Conservation (phyloP, 2,888 invertebrate genomes). For the Hyposoter dolosus region DNA sequence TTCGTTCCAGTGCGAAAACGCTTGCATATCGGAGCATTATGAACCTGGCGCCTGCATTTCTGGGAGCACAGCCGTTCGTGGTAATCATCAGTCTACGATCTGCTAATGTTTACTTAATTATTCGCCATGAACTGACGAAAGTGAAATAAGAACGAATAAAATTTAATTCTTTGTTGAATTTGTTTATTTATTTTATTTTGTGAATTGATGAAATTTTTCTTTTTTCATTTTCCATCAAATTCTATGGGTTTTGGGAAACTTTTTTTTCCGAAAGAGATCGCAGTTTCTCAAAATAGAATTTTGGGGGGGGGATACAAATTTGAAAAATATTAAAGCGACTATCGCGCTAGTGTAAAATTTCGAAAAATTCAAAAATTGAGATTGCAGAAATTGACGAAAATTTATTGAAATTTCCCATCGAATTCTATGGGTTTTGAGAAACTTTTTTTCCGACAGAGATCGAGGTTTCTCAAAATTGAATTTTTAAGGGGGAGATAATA, state of each 20-base stretch:
- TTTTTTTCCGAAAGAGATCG: not conserved
- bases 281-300: conserved; percentile 10
- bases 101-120: not conserved
- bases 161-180: too few species aligned
- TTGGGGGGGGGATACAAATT: not conserved
- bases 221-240: not conserved
- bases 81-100: conserved; percentile 2
- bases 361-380: too few species aligned
- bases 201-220: not conserved
- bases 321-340: not conserved
- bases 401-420: not conserved
- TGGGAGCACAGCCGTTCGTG: not conserved
- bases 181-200: not conserved
- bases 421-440: not conserved
- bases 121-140: not conserved
- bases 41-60: conserved; percentile 8
- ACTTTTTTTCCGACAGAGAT: not conserved
- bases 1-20: not conserved
- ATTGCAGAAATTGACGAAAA: not conserved
- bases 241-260: not conserved
- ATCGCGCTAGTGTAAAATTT: too few species aligned
- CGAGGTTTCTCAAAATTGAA: conserved; percentile 11
- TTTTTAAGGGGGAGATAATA: not conserved
- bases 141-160: not conserved
- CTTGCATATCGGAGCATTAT: not conserved